phyloP scores from a whole-genome alignment of 2,888 invertebrate genomes.

The Ophioninae sp. region DNA sequence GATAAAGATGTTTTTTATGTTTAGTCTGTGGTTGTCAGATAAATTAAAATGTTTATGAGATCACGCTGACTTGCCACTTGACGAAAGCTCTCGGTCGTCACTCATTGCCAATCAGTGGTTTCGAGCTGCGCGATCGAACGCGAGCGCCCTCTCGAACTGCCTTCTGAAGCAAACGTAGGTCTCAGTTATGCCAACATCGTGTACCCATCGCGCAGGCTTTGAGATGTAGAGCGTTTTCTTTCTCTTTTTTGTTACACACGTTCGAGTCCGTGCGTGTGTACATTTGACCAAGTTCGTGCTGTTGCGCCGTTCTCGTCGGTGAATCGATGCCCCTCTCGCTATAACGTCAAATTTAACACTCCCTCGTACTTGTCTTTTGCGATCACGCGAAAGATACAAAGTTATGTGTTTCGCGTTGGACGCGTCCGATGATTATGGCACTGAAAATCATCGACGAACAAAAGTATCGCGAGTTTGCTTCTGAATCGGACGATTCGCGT shows the following conservation, averaged over 20 bases:
- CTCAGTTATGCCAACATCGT: not conserved
- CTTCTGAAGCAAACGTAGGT: not conserved
- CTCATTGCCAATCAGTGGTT: no score
- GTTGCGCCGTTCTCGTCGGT: conserved; percentile 32
- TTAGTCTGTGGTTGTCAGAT: no score
- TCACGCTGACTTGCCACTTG: no score
- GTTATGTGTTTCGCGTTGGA: not conserved
- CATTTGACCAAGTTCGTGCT: conserved; percentile 2
- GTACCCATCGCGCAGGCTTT: not conserved
- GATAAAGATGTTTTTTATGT: no score
- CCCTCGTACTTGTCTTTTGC: conserved; percentile 11
- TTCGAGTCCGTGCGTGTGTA: not conserved
- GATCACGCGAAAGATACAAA: not conserved
- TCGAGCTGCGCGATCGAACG: no score
- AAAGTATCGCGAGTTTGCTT: not conserved
- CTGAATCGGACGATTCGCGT: not conserved
- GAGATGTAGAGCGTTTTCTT: not conserved
- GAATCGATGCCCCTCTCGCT: conserved; percentile 38
- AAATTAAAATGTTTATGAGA: no score
- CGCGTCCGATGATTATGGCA: conserved; percentile 11
- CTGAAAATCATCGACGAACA: conserved; percentile 10
- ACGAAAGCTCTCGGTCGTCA: no score
- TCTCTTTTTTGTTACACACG: not conserved
- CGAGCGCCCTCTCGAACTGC: not conserved
- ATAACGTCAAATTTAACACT: conserved; percentile 24